phyloP scores from a whole-genome alignment of 1,140 invertebrate species.

The Battus philenor region DNA sequence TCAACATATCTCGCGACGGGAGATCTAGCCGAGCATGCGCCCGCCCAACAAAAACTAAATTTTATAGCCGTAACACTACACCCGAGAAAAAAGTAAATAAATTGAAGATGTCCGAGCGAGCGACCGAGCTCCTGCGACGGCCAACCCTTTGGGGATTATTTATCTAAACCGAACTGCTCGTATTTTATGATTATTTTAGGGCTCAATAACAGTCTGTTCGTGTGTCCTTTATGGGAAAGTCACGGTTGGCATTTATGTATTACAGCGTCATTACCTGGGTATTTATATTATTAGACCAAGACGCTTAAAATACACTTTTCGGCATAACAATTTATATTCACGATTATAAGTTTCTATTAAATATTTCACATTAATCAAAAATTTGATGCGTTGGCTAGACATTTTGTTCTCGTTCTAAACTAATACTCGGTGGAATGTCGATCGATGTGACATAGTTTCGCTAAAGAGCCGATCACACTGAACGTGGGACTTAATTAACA shows the following conservation, averaged over 20 bases:
- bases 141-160: slow-evolving; percentile 17
- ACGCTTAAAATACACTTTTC: neutral
- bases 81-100: slow-evolving; percentile 66
- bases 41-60: slow-evolving; percentile 66
- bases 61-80: slow-evolving; percentile 71
- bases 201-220: slow-evolving; percentile 14
- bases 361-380: no score
- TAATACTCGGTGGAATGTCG: slow-evolving; percentile 13
- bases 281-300: slow-evolving; percentile 1
- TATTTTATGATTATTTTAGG: slow-evolving; percentile 17
- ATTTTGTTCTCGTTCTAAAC: slow-evolving; percentile 4
- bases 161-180: slow-evolving; percentile 11
- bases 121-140: slow-evolving; percentile 24
- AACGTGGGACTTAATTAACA: slow-evolving; percentile 15
- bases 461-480: slow-evolving; percentile 14
- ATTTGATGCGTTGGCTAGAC: no score
- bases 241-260: slow-evolving; percentile 8
- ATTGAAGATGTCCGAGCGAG: slow-evolving; percentile 53
- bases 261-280: neutral
- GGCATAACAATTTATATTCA: no score
- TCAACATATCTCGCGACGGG: slow-evolving; percentile 73
- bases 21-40: slow-evolving; percentile 64
- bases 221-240: neutral
- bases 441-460: slow-evolving; percentile 12
- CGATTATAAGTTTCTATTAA: no score